These are phyloP conservation scores for Drosophila virilis DNA, from an alignment of 1,140 invertebrate species.

Conservation along the genomic window DNA sequence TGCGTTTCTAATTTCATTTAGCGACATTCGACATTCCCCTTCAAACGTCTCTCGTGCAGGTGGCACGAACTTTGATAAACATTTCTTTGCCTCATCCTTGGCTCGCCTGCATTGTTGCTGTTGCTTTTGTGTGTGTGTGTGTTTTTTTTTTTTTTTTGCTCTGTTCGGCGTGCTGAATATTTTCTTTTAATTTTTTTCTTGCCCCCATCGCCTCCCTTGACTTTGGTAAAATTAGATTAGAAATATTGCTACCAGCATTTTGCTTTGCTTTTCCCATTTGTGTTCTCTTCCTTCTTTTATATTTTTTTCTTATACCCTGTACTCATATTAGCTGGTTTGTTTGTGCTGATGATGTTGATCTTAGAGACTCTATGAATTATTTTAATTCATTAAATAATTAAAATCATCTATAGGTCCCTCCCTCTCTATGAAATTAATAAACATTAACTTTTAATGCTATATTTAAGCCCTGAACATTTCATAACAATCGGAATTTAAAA, in stretches of 20 bases:
- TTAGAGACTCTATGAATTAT: no score
- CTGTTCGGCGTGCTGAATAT: constrained; percentile 51
- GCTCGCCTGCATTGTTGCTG: constrained; percentile 66
- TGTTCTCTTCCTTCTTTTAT: background rate
- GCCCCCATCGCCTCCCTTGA: constrained; percentile 33
- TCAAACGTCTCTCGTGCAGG: constrained; percentile 6
- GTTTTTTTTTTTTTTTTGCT: constrained; percentile 43
- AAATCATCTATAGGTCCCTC: no score
- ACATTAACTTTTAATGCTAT: no score
- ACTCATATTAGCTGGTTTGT: background rate
- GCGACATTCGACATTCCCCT: constrained; percentile 73
- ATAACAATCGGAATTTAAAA: no score
- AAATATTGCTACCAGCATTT: constrained; percentile 82
- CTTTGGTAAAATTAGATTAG: constrained; percentile 80
- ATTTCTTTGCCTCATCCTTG: constrained; percentile 58
- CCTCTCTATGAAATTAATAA: no score
- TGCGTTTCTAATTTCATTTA: constrained; percentile 83
- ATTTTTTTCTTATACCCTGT: constrained; percentile 23
- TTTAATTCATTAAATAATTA: no score
- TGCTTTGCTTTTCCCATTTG: constrained; percentile 54
- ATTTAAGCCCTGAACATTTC: no score
- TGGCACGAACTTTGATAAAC: constrained; percentile 67
- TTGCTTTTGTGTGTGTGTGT: constrained; percentile 3
- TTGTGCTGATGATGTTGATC: no score
- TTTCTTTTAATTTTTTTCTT: constrained; percentile 75